phyloP scores from a whole-genome alignment of 2,113 vertebrate species.

The Leptobrachium ailaonicum region DNA sequence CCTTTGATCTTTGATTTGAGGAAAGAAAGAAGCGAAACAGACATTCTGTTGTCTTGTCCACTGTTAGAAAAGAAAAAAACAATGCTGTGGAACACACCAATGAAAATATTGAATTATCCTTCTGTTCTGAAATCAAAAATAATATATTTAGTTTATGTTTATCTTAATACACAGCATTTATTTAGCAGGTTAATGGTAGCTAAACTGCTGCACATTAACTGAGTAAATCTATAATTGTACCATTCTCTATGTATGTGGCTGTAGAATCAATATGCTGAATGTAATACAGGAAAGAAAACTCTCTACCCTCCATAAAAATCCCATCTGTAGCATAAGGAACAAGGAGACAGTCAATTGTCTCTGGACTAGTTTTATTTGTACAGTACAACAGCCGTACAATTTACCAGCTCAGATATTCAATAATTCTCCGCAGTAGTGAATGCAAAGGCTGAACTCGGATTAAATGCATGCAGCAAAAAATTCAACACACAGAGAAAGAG shows the following conservation, averaged over 20 bases:
- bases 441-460: conserved; percentile 49
- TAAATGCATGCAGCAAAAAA: conserved; percentile 38
- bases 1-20: conserved; percentile 98
- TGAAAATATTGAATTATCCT: conserved; percentile 64
- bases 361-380: conserved; percentile 57
- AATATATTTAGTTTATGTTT: conserved; percentile 59
- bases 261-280: conserved; percentile 51
- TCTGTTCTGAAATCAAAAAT: conserved; percentile 70
- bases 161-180: conserved; percentile 57
- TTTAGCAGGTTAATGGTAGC: conserved; percentile 62
- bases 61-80: conserved; percentile 72
- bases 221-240: conserved; percentile 52
- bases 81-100: conserved; percentile 64
- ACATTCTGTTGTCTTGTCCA: conserved; percentile 74
- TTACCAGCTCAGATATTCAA: conserved; percentile 38
- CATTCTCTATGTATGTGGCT: conserved; percentile 49
- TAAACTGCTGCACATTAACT: conserved; percentile 50
- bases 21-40: conserved; percentile 73
- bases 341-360: conserved; percentile 40
- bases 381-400: conserved; percentile 52
- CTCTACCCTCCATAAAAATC: conserved; percentile 53
- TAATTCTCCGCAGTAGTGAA: conserved; percentile 34
- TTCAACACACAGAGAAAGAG: too few species aligned
- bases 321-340: conserved; percentile 56
- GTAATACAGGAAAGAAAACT: conserved; percentile 55